Base-by-base conservation (phyloP, 2,113 vertebrate species). In the Phalacrocorax pelagicus region DNA sequence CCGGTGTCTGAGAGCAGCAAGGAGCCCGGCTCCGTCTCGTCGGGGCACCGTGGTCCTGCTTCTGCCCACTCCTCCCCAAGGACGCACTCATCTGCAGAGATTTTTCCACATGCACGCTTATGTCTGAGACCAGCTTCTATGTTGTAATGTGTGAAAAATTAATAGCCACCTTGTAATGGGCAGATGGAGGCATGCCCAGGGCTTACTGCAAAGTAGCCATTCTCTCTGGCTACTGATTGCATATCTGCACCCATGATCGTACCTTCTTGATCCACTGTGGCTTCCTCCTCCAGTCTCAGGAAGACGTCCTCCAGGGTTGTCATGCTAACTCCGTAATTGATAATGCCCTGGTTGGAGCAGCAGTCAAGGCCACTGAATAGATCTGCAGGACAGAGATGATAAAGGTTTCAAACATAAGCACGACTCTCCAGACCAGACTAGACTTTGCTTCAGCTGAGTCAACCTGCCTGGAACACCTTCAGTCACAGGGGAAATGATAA, bases 251-350 rank as follows among this genome's bases (percentile, higher is more conserved):
- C 46, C 47, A 14, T 0, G 1, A 12, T 15, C 49, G 94, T 97
- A 99, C 99, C 99, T 96, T 98, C 98, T 93, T 98, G 98, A 70
- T 98, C 97, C 11, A 96, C 96, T n/a, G 97, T 90, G 55, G 98
- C 95, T 92, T 99, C 99, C 2, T 98, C 98, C 97, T 99, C 99
- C 96, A 99, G 95, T 63, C 98, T 98, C 71, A 99, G 97, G 91
- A 99, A 99, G 42, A 99, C 99, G 5, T 99, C 99, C 96, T 99
- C 99, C 97, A 99, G 95, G 8, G 99, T 99, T 2, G 99, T 99
- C 98, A 99, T 99, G 86, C 98, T 99, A 90, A 99, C 98, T 7
- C 99, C 99, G 1, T 99, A 99, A 97, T 98, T 99, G 90, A 98
- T 95, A 70, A 99, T 96, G 55, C 99, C 98, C 73, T 98, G 97